phyloP scores from a whole-genome alignment of 2,797 vertebrate species.

The Podarcis siculus region DNA sequence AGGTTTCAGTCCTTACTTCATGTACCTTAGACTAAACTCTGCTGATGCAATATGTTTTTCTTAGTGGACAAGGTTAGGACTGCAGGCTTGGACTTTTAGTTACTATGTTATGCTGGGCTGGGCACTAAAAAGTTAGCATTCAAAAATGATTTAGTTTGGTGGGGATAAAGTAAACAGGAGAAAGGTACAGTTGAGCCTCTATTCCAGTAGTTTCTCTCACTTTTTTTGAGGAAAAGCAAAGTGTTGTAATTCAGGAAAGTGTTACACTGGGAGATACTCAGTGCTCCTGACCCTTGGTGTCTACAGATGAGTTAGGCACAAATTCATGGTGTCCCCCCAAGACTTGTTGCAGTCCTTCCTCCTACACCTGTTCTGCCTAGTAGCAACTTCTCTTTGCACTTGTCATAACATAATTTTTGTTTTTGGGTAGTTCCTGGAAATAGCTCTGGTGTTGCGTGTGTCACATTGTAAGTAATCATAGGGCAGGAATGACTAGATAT shows the following conservation, averaged over 20 bases:
- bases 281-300: background rate
- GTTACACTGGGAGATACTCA: background rate
- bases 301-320: background rate
- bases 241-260: background rate
- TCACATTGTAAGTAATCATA: background rate
- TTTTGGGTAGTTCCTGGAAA: background rate
- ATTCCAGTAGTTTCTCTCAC: no score
- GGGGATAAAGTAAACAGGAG: no score
- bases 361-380: background rate
- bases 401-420: background rate
- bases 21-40: no score
- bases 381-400: background rate
- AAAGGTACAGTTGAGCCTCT: background rate
- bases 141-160: background rate
- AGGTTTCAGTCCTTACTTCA: no score
- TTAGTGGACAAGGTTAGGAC: background rate
- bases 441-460: background rate
- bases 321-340: background rate
- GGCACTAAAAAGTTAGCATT: background rate
- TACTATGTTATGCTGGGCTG: background rate
- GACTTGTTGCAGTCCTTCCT: background rate
- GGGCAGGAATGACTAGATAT: background rate
- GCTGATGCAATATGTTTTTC: no score
- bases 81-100: background rate
- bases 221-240: background rate